Base-by-base conservation (phyloP, 1,140 invertebrate genomes). In the Limonius californicus region DNA sequence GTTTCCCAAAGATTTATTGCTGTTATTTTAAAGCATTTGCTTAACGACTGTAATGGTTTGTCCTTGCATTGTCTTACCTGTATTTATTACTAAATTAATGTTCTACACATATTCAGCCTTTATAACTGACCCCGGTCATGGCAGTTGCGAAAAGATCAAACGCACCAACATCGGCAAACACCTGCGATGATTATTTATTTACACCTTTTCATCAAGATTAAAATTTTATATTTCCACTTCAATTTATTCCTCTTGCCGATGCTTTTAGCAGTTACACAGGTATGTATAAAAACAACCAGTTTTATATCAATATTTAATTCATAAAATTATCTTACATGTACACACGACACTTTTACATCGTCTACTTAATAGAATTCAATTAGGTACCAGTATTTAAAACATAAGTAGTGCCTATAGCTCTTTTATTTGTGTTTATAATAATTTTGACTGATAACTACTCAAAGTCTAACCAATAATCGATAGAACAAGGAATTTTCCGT, bases 261-360 rank as follows among this genome's bases (percentile, higher is more conserved):
- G n/a, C n/a, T n/a, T n/a, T n/a, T n/a, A n/a, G n/a, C n/a, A n/a
- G n/a, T n/a, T 4, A 6, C 27, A 32, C 4, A 32, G 11, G 27
- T 32, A 32, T 32, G 11, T 6, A 32, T 6, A 32, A 32, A 32
- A 6, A 6, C 27, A 32, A 32, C 4, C 11, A 32, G 27, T 39
- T 39, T 39, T 12, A 12, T 50, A 50, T 50, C 45, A 50, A 50
- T 50, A 21, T 50, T 50, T 50, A 50, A 50, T 50, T 50, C 45
- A 19, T 50, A 50, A 50, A 50, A 50, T 50, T 50, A 50, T 50
- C 19, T 50, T 50, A 50, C 45, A 50, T 21, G 35, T 39, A 50
- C 45, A 50, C 45, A 50, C 45, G 45, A 50, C 45, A 50, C 45
- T 18, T 50, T 50, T 50, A 50, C 45, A 50, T 50, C 20, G 7